Base-by-base conservation (phyloP, 2,888 invertebrate genomes). In the Entomobrya multifasciata region DNA sequence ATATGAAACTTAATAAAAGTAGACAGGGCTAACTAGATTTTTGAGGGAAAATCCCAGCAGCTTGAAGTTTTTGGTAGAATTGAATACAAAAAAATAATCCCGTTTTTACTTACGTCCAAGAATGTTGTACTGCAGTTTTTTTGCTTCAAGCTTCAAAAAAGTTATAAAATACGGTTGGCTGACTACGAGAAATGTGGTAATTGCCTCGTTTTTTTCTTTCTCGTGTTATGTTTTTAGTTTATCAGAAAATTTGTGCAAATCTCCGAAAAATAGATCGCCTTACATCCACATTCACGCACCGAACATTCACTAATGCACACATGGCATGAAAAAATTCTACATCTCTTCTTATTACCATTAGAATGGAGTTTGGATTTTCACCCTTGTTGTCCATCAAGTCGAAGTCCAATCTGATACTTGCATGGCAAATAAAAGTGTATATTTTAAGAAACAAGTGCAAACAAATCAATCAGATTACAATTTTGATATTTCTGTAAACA, bases 171-270 rank as follows among this genome's bases (percentile, higher is more conserved):
- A 65, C 17, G 65, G 17, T 65, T 67, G 67, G 67, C 13, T 67
- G 44, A 67, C 20, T 41, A 8, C 25, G 47, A 72, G 49, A 49
- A 72, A 72, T 72, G 49, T 49, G 15, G 49, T 49, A 72, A 49
- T 49, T 49, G 49, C 4, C 72, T 49, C 0, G 17, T 57, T n/a
- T 57, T 36, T 36, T 36, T 6, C 36, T 8, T n/a, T 36, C 36
- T 20, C 20, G 20, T 13, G 57, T 57, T n/a, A 15, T 1, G 15
- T 62, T 62, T 62, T 36, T 8, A 36, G 36, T 62, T 62, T 30
- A 6, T 17, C n/a, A n/a, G n/a, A 49, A 62, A 4, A 27, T 62
- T 72, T 72, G 41, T 4, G 30, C 36, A 30, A 76, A 52, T 52
- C 77, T 49, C 4, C 20, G 15, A 72, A 47, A 72, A 44, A 47